phyloP scores from a whole-genome alignment of 2,113 vertebrate species.

The Scomber colias region DNA sequence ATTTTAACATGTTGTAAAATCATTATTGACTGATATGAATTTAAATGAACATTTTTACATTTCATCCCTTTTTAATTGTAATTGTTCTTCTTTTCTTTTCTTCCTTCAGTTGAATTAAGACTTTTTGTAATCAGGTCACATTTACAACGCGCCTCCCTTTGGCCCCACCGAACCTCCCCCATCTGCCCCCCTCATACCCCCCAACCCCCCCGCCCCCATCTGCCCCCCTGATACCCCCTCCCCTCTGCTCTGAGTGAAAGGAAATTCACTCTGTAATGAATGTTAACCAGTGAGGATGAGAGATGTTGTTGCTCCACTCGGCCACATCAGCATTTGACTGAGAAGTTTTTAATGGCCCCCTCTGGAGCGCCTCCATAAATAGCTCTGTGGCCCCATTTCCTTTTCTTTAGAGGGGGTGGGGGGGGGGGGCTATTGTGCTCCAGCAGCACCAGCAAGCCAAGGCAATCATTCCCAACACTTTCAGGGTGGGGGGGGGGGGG shows the following conservation, averaged over 20 bases:
- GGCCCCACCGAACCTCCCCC: slow-evolving; percentile 35
- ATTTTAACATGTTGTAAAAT: too few relatives aligned
- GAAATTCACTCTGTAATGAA: slow-evolving; percentile 74
- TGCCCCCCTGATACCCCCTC: background rate
- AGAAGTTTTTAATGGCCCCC: slow-evolving; percentile 81
- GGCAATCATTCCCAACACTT: slow-evolving; percentile 59
- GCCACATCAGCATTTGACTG: slow-evolving; percentile 77
- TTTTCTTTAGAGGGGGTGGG: slow-evolving; percentile 58
- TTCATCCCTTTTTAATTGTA: too few relatives aligned
- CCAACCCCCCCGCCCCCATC: slow-evolving; percentile 15
- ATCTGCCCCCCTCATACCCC: background rate
- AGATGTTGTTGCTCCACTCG: slow-evolving; percentile 71
- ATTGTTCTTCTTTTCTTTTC: slow-evolving; percentile 12
- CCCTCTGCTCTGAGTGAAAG: slow-evolving; percentile 51
- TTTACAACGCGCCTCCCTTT: slow-evolving; percentile 57
- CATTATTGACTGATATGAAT: too few relatives aligned
- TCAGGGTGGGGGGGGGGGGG: background rate
- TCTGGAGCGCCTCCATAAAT: slow-evolving; percentile 74
- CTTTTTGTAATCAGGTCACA: slow-evolving; percentile 68
- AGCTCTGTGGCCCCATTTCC: slow-evolving; percentile 65
- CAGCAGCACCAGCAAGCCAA: slow-evolving; percentile 31
- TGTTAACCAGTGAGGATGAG: slow-evolving; percentile 85
- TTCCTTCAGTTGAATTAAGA: slow-evolving; percentile 73
- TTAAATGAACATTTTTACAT: too few relatives aligned
- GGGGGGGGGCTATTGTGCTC: slow-evolving; percentile 56